phyloP scores from a whole-genome alignment of 2,113 vertebrate genomes.

The Triplophysa rosa region DNA sequence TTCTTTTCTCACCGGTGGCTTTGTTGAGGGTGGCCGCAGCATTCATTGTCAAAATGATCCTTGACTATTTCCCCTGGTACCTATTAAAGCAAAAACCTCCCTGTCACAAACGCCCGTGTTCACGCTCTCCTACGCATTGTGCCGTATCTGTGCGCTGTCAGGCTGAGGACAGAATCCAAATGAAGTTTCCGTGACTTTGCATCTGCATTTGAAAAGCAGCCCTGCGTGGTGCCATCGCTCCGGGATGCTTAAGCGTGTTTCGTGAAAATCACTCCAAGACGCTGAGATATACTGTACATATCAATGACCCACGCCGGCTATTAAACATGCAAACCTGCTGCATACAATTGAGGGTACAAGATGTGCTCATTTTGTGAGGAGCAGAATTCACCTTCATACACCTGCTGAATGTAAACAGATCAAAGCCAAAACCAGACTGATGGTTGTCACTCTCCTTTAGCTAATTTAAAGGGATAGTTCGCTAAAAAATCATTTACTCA shows the following conservation, averaged over 20 bases:
- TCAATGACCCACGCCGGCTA: not conserved
- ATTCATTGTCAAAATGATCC: constrained; percentile 13
- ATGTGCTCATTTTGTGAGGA: not conserved
- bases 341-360: not conserved
- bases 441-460: not conserved
- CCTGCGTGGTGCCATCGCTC: constrained; percentile 18
- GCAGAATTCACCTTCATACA: constrained; percentile 3
- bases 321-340: constrained; percentile 12
- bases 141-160: constrained; percentile 15
- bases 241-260: constrained; percentile 11
- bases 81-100: not conserved
- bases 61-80: not conserved
- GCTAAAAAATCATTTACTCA: no score
- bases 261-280: constrained; percentile 18
- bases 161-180: constrained; percentile 44
- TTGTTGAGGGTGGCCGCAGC: not conserved
- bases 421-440: not conserved
- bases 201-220: constrained; percentile 51
- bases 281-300: constrained; percentile 18
- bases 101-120: constrained; percentile 21
- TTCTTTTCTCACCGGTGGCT: not conserved
- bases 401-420: not conserved
- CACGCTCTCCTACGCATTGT: constrained; percentile 11
- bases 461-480: not conserved
- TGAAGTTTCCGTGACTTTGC: constrained; percentile 12